A percentile compares a stretch with the other conserved stretches of the same genome.
These are phyloP conservation scores for Darevskia nairensis DNA, from an alignment of 2,797 vertebrate species.

Conservation along the genomic window DNA sequence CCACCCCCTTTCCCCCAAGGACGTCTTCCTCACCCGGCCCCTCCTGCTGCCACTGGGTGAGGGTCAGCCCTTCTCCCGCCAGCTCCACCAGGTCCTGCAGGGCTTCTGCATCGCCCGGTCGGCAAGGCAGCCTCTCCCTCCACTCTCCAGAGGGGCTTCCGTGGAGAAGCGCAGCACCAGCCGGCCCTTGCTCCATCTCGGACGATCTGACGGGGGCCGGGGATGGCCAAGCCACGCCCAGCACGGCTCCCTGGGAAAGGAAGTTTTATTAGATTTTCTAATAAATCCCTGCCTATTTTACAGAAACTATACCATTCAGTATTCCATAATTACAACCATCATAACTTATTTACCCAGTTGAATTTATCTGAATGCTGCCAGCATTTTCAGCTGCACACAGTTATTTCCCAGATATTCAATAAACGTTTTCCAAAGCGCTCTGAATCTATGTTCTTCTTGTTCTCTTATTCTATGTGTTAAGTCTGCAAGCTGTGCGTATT, in stretches of 20 bases:
- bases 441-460: too few relatives aligned
- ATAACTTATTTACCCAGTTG: too few relatives aligned
- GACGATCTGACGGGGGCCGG: background rate
- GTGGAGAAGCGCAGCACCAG: background rate
- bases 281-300: too few relatives aligned
- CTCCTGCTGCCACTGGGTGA: constrained; percentile 77
- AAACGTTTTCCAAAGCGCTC: too few relatives aligned
- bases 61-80: constrained; percentile 87
- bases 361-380: too few relatives aligned
- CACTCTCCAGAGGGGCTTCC: background rate
- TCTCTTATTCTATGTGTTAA: too few relatives aligned
- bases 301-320: too few relatives aligned
- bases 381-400: too few relatives aligned
- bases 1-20: background rate
- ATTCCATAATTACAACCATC: too few relatives aligned
- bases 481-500: too few relatives aligned
- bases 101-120: constrained; percentile 79
- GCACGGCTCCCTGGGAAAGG: constrained; percentile 49
- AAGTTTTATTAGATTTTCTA: too few relatives aligned
- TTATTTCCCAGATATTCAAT: too few relatives aligned
- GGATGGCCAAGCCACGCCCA: background rate
- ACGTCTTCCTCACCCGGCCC: constrained; percentile 71
- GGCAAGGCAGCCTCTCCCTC: constrained; percentile 46
- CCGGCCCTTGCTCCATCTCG: background rate
- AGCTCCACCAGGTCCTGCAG: constrained; percentile 89